Percentiles rank a stretch among this genome's conserved stretches.
Conservation (phyloP, 2,113 vertebrate genomes). For the Bubo blakistoni region DNA sequence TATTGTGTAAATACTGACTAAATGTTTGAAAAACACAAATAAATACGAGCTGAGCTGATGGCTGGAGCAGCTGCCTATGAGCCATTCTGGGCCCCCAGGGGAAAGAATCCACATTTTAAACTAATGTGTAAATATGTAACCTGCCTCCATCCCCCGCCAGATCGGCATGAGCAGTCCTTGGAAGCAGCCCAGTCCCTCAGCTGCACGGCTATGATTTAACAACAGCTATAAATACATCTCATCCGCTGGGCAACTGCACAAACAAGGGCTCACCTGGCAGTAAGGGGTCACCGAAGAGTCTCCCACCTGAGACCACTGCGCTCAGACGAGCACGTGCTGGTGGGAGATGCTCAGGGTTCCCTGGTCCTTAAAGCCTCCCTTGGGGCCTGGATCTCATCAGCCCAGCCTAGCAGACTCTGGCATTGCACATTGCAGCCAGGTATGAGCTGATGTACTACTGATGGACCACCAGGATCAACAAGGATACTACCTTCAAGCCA, state of each 20-base stretch:
- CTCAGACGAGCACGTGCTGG: accelerated
- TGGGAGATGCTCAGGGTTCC: background rate
- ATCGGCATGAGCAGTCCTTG: constrained; percentile 40
- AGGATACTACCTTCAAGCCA: background rate
- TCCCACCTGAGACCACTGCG: background rate
- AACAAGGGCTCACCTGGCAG: constrained; percentile 60
- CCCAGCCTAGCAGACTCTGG: background rate
- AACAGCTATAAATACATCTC: constrained; percentile 60
- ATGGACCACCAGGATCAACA: background rate
- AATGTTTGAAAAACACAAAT: constrained; percentile 68
- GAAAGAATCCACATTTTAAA: constrained; percentile 68
- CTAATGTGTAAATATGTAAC: constrained; percentile 70
- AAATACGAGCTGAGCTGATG: constrained; percentile 53
- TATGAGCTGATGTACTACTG: background rate
- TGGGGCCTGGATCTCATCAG: background rate
- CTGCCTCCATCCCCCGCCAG: constrained; percentile 54
- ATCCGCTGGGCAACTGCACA: constrained; percentile 38
- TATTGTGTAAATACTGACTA: constrained; percentile 63
- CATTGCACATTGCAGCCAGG: background rate
- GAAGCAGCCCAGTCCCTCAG: constrained; percentile 55
- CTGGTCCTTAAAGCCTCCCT: background rate
- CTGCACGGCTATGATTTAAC: constrained; percentile 48
- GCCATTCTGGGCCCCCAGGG: constrained; percentile 27
- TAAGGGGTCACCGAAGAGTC: background rate
- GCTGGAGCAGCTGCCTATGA: constrained; percentile 65